Evolutionary conservation across 2,113 vertebrate genomes (phyloP).

Genomic region (Dolichotis patagonum): DNA sequence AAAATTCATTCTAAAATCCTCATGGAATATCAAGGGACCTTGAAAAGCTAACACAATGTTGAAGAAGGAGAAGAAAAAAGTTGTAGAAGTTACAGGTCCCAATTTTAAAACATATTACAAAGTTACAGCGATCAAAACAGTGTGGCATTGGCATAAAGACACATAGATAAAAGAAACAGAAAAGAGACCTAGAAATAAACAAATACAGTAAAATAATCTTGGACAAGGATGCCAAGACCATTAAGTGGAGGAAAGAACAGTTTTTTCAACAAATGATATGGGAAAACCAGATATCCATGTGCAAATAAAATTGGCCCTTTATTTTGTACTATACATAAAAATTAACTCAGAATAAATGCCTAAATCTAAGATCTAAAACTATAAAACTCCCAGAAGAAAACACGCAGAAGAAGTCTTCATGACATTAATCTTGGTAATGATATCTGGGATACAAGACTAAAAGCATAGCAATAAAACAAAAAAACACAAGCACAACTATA

Average conservation of each 20-base stretch:
- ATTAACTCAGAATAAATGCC: neutral
- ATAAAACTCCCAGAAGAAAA: conserved; percentile 41
- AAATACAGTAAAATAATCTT: neutral
- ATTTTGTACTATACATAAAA: neutral
- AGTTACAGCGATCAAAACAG: neutral
- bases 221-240: neutral
- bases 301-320: neutral
- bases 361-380: conserved; percentile 13
- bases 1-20: conserved; percentile 9
- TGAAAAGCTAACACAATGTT: neutral
- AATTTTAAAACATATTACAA: conserved; percentile 3
- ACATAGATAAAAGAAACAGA: neutral
- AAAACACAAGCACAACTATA: neutral
- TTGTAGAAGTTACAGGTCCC: neutral
- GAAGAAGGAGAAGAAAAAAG: neutral
- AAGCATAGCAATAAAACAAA: neutral
- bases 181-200: neutral
- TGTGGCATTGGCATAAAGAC: neutral
- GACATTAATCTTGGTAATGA: neutral
- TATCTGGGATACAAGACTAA: conserved; percentile 5
- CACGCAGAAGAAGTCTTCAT: neutral
- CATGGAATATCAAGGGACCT: neutral
- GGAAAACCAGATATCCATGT: neutral
- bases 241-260: neutral
- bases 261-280: neutral